phyloP scores from a whole-genome alignment of 2,797 vertebrate genomes.

The Anisognathus igniventris region DNA sequence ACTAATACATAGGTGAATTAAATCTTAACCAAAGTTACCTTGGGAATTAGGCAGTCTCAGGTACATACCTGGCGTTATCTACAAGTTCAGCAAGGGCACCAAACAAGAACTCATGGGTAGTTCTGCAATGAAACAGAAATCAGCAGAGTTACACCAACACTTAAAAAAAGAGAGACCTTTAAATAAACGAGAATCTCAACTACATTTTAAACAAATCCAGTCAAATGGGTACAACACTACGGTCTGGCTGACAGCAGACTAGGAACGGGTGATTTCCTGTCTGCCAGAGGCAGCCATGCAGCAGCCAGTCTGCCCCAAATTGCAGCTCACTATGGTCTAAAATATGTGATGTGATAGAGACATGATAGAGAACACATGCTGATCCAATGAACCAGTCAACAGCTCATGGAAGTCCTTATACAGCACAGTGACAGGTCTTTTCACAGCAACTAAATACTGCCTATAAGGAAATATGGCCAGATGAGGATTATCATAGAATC shows the following conservation, averaged over 20 bases:
- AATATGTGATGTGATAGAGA: not conserved
- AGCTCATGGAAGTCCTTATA: not conserved
- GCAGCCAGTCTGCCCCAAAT: not conserved
- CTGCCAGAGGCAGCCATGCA: not conserved
- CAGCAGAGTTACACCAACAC: slow-evolving; percentile 5
- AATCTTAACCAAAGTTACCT: not conserved
- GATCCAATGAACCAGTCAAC: not conserved
- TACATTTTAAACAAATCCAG: not conserved
- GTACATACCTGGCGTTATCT: slow-evolving; percentile 95
- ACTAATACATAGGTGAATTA: not conserved
- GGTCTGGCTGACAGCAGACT: not conserved
- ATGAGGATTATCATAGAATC: not conserved
- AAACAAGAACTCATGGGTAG: slow-evolving; percentile 98
- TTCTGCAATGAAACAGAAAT: slow-evolving; percentile 81
- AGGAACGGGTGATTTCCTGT: accelerated
- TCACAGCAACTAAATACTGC: not conserved
- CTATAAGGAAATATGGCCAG: accelerated
- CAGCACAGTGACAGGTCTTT: not conserved
- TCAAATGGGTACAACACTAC: not conserved
- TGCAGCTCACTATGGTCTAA: not conserved
- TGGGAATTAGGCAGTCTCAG: not conserved
- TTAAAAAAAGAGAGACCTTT: not conserved
- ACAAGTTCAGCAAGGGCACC: slow-evolving; percentile 97
- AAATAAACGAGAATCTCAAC: not conserved
- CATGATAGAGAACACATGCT: not conserved